Evolutionary conservation across 2,888 invertebrate species (phyloP).

Genomic region (Caenorhabditis sulstoni): DNA sequence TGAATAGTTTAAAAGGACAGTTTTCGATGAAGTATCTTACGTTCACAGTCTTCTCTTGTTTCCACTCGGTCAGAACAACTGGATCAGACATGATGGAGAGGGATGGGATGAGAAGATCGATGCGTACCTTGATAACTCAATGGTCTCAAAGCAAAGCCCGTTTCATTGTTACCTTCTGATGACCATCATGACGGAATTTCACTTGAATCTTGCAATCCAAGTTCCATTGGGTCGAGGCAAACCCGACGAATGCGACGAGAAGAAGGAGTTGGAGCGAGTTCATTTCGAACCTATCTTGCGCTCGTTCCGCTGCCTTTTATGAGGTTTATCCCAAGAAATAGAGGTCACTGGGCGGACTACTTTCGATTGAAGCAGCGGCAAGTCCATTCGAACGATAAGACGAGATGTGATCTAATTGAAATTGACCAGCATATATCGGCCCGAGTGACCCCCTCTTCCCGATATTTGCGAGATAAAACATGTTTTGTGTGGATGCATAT

Average conservation of each 20-base stretch:
- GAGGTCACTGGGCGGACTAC: conserved; percentile 57
- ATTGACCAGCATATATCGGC: conserved; percentile 29
- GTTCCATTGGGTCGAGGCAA: conserved; percentile 45
- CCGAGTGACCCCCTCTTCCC: conserved; percentile 15
- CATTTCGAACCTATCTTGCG: conserved; percentile 36
- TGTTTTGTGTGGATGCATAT: not conserved
- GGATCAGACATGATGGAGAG: conserved; percentile 59
- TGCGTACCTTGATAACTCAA: conserved; percentile 37
- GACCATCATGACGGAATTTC: conserved; percentile 56
- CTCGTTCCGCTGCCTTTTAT: conserved; percentile 33
- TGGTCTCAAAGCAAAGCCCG: no score
- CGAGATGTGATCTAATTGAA: conserved; percentile 45
- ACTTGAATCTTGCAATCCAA: conserved; percentile 59
- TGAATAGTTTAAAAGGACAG: not conserved
- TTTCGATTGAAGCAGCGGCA: conserved; percentile 40
- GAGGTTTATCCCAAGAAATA: conserved; percentile 29
- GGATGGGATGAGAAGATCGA: conserved; percentile 60
- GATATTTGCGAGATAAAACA: conserved; percentile 13
- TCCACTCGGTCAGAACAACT: conserved; percentile 50
- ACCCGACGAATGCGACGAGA: conserved; percentile 42
- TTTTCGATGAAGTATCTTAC: conserved; percentile 24
- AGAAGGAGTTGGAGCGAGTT: conserved; percentile 45
- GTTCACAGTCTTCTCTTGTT: conserved; percentile 54
- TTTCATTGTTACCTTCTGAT: conserved; percentile 38
- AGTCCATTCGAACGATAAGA: conserved; percentile 54